Percentiles rank a stretch among this genome's conserved stretches.
These are phyloP conservation scores for Ciconia maguari DNA, from an alignment of 2,113 vertebrate genomes.

Conservation along the genomic window DNA sequence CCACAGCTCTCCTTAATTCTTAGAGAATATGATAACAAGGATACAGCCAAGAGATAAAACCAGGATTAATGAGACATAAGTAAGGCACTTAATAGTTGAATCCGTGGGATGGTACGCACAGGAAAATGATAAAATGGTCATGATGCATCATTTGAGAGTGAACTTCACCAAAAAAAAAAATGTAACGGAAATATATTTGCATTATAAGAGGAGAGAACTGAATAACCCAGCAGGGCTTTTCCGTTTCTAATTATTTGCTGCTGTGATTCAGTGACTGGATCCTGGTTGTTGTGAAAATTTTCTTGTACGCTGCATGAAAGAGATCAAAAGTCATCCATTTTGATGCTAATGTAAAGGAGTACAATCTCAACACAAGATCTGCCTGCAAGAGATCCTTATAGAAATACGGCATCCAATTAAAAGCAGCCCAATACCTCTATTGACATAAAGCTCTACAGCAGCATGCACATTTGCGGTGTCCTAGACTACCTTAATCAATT, in stretches of 20 bases:
- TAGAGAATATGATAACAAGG: conserved; percentile 28
- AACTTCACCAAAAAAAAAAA: neutral
- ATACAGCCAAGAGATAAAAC: conserved; percentile 16
- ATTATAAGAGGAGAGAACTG: neutral
- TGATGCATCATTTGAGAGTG: neutral
- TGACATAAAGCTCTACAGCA: neutral
- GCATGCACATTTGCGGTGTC: neutral
- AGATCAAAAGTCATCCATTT: conserved; percentile 5
- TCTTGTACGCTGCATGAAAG: neutral
- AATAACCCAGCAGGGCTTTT: conserved; percentile 1
- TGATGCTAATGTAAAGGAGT: neutral
- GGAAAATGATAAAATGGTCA: conserved; percentile 8
- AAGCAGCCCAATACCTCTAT: neutral
- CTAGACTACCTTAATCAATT: neutral
- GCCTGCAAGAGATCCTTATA: neutral
- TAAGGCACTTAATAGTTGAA: conserved; percentile 30
- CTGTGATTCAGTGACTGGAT: conserved; percentile 3
- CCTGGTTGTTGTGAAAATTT: neutral
- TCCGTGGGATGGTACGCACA: neutral
- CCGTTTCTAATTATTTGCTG: conserved; percentile 17
- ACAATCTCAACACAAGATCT: neutral
- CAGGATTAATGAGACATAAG: conserved; percentile 45
- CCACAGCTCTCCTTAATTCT: conserved; percentile 43
- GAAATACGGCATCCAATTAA: neutral
- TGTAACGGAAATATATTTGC: conserved; percentile 11